These are phyloP conservation scores for Porites lobata DNA, from an alignment of 92 coral and sea anemone species.

Conservation along the genomic window DNA sequence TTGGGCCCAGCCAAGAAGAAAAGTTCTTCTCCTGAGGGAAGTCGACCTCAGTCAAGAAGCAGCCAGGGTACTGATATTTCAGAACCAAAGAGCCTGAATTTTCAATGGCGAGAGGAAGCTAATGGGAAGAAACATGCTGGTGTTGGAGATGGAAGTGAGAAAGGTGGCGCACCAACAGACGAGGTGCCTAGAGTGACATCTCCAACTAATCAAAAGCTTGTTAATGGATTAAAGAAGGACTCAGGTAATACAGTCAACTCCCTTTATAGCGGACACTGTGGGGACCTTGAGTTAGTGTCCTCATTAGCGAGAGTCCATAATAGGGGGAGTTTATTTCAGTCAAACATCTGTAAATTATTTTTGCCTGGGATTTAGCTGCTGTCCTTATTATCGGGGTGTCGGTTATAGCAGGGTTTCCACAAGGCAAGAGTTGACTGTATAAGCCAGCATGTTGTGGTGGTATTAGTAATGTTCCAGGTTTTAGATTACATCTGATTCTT, in stretches of 20 bases:
- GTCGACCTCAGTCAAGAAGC: constrained; percentile 67
- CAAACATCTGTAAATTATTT: too few relatives aligned
- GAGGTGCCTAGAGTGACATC: constrained; percentile 19
- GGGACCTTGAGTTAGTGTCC: too few relatives aligned
- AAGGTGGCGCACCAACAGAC: constrained; percentile 14
- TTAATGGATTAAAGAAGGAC: constrained; percentile 12
- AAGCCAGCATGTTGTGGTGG: too few relatives aligned
- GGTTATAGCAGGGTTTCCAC: too few relatives aligned
- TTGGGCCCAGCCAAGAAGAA: constrained; percentile 82
- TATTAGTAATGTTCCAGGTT: too few relatives aligned
- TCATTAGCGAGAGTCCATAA: too few relatives aligned
- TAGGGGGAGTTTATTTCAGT: too few relatives aligned
- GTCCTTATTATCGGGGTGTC: too few relatives aligned
- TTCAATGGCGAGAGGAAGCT: constrained; percentile 35
- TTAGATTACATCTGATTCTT: too few relatives aligned
- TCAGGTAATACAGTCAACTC: constrained; percentile 3
- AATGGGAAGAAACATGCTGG: neutral
- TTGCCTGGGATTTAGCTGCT: too few relatives aligned
- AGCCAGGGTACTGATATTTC: constrained; percentile 62
- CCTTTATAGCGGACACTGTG: neutral
- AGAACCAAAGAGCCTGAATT: constrained; percentile 37
- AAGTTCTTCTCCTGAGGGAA: constrained; percentile 46
- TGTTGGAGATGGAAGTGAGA: constrained; percentile 8
- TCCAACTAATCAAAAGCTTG: neutral
- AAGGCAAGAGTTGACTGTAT: too few relatives aligned